Conservation (phyloP, 2,888 invertebrate genomes). For the Diarsia rubi region DNA sequence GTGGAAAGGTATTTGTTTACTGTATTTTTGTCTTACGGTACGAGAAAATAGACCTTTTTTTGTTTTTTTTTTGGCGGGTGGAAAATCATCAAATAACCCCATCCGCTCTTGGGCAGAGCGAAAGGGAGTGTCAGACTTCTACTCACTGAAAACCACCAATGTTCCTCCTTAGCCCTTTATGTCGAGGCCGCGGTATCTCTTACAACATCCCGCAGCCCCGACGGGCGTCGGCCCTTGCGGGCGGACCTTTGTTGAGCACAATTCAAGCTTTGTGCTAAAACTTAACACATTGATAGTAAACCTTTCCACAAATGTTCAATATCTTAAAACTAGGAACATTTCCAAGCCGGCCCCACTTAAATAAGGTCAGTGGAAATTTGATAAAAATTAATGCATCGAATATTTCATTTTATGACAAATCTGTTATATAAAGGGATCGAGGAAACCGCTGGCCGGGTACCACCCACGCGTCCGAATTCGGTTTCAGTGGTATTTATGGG, state of each 20-base stretch:
- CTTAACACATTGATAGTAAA: neutral
- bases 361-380: conserved; percentile 50
- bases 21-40: neutral
- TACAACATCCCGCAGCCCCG: too few species aligned
- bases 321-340: neutral
- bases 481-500: conserved; percentile 59
- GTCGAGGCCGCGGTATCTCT: too few species aligned
- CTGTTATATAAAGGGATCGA: conserved; percentile 63
- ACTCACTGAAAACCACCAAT: too few species aligned
- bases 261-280: neutral
- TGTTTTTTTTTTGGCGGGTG: too few species aligned
- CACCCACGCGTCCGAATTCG: conserved; percentile 59
- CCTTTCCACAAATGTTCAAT: neutral
- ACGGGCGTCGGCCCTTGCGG: too few species aligned
- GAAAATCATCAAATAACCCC: too few species aligned
- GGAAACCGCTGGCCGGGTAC: conserved; percentile 56
- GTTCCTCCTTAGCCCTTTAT: too few species aligned
- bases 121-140: too few species aligned
- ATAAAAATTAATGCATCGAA: conserved; percentile 62
- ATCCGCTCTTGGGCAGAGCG: too few species aligned
- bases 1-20: neutral
- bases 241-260: neutral
- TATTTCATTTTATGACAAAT: conserved; percentile 64
- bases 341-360: conserved; percentile 6
- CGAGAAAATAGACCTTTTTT: neutral